Evolutionary conservation across 1,140 invertebrate genomes (phyloP), one percentile per base, ranked within the genome.

Genomic region (Holcopasites calliopsidis): DNA sequence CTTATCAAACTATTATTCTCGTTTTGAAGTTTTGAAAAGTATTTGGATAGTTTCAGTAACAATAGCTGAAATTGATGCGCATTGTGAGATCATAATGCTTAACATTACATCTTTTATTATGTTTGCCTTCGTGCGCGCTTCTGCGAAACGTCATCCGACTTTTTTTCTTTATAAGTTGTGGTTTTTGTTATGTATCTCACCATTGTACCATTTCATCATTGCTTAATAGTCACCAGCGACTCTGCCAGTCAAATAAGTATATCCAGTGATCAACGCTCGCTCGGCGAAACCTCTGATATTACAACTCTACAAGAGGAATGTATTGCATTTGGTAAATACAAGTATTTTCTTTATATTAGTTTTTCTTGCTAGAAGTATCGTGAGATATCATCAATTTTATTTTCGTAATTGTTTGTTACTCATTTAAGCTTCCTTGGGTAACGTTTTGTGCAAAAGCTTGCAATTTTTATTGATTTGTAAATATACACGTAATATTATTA

Each of bases 231-330:
- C 85, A 90, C 88, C 90, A 91, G 89, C 75, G 90, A 92, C 88
- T 88, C 91, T 80, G 86, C 90, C 86, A 92, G 90, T 91, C 91
- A 92, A 84, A 90, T 91, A 91, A 92, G 91, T 87, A 91, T 91
- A 90, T 91, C 90, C 87, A 92, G 91, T 83, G 91, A 92, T 81
- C 88, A 90, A 11, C 88, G 90, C 69, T 92, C 91, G 77, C 90
- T 91, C 62, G 88, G 90, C 72, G 90, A 91, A 83, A 79, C 88
- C 52, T 92, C 91, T 70, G 90, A 92, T 87, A 91, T 89, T 86
- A 86, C 87, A 77, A 91, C 90, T 66, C 88, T 92, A 83, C 91
- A 91, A 85, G 90, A 91, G 86, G 90, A 91, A 79, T 90, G 87
- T 83, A 83, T 89, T 86, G 86, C 90, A 76, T 90, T 90, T 76